Base-by-base conservation (phyloP, 2,797 vertebrate species). In the Sciaenops ocellatus region DNA sequence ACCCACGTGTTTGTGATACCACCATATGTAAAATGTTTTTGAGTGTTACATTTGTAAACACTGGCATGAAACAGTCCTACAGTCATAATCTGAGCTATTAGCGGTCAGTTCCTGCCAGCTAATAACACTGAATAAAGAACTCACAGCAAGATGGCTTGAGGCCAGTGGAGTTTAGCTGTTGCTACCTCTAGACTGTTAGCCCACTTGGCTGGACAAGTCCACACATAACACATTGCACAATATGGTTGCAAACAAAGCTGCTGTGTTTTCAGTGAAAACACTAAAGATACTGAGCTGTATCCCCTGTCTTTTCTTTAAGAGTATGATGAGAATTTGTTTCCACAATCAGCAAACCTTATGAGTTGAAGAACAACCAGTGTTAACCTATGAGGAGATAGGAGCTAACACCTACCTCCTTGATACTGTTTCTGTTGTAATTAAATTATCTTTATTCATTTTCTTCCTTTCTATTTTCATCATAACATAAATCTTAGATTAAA, bases 171-270 rank as follows among this genome's bases (percentile, higher is more conserved):
- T 34, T 22, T 17, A 65, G 18, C 60, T 48, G 68, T 20, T 65
- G 63, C 69, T 77, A 71, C 54, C 63, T 66, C 44, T 11, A 38
- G 56, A 42, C 75, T 34, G 59, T 65, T 64, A 46, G 57, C 63
- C 62, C 56, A 60, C 70, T 78, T 71, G 66, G 56, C 62, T 76
- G 34, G 50, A 76, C 59, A 55, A 26, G 30, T 59, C 51, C 20
- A 74, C 28, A 68, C 66, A 75, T 26, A 60, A 74, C 70, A 69
- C 47, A 57, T 46, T 61, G 15, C 0, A 44, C 59, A 76, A 34
- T 80, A 55, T 64, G 69, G 18, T 24, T 17, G 5, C 38, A 69
- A 79, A 76, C 20, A 68, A 69, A 83, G 34, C 30, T 75, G 44
- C 24, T 46, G 34, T 8, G n/a, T 41, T 51, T 59, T 61, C 38